A percentile compares a stretch with the other conserved stretches of the same genome.
These are phyloP conservation scores for Micromesistius poutassou DNA, from an alignment of 2,797 vertebrate species.

Conservation along the genomic window DNA sequence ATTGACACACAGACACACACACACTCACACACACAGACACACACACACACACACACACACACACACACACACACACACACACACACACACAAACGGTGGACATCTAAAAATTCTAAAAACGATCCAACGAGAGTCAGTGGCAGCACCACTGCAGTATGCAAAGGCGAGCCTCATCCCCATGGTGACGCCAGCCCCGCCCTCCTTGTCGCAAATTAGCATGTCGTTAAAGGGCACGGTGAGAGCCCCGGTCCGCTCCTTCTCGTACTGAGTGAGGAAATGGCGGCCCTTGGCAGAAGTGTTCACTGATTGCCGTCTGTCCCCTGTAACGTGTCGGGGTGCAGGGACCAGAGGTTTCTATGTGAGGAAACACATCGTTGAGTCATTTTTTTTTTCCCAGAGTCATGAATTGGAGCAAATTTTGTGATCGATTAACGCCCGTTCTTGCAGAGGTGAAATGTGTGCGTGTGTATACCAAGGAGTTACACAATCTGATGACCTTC, in stretches of 20 bases:
- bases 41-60: not conserved
- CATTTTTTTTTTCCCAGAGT: slow-evolving; percentile 29
- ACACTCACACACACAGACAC: not conserved
- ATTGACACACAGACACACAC: slow-evolving; percentile 2
- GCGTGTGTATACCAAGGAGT: too few species aligned
- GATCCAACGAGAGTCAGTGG: not conserved
- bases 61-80: slow-evolving; percentile 3
- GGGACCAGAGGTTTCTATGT: not conserved
- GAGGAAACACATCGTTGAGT: slow-evolving; percentile 46
- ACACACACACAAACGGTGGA: slow-evolving; percentile 3
- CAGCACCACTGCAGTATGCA: not conserved
- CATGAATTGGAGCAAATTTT: slow-evolving; percentile 21
- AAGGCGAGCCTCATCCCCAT: slow-evolving; percentile 20
- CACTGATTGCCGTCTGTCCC: slow-evolving; percentile 42
- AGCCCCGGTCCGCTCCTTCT: slow-evolving; percentile 39
- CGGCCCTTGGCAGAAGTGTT: slow-evolving; percentile 26
- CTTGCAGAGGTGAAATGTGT: not conserved
- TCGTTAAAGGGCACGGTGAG: slow-evolving; percentile 61
- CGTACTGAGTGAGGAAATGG: slow-evolving; percentile 42
- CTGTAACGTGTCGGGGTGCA: not conserved
- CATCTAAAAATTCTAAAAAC: not conserved
- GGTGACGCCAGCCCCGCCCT: slow-evolving; percentile 44
- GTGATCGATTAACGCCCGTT: not conserved
- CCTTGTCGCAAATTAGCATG: slow-evolving; percentile 55
- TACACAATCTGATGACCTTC: not conserved